Evolutionary conservation across 2,113 vertebrate genomes (phyloP), one percentile per base, ranked within the genome.

Genomic region (Oryzias melastigma): DNA sequence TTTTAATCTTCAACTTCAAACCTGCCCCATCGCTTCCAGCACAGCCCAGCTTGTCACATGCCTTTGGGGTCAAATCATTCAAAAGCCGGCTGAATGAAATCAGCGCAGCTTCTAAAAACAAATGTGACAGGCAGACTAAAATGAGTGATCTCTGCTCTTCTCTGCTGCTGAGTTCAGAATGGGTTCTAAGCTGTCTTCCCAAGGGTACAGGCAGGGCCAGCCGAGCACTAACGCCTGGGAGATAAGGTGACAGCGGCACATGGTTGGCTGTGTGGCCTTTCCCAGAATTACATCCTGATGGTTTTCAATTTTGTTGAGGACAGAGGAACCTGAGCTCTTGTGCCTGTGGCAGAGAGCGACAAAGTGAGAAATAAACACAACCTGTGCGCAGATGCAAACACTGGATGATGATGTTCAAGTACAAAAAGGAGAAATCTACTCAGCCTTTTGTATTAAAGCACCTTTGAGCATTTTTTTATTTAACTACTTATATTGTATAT

Each of bases 111-210:
- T 16, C 14, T 44, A 44, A 44, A 16, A 17, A 91, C 89, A 91
- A 91, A 80, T 81, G 87, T 91, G 88, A 90, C 87, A 85, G 87
- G 84, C 87, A 82, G 85, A 88, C 91, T 91, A 90, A 89, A 90
- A 85, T 89, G 85, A 91, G 77, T 84, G 89, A 89, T 88, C 73
- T 77, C 70, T 12, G 61, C 68, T 71, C 75, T 65, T 65, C 71
- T 78, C 72, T 78, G 68, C 75, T 40, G 67, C 85, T 77, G 90
- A 83, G 80, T 89, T 91, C 90, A 88, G 89, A 91, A 90, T 82
- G 77, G 59, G 65, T 59, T 77, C 84, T 90, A 91, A 82, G 80
- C 82, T 75, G 77, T 75, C 68, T 43, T 85, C 85, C 92, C 89
- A 62, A 61, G 59, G 83, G 88, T 71, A 58, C n/a, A 51, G 70